Conservation (phyloP, 2,888 invertebrate genomes). For the Dichetophora obliterata region DNA sequence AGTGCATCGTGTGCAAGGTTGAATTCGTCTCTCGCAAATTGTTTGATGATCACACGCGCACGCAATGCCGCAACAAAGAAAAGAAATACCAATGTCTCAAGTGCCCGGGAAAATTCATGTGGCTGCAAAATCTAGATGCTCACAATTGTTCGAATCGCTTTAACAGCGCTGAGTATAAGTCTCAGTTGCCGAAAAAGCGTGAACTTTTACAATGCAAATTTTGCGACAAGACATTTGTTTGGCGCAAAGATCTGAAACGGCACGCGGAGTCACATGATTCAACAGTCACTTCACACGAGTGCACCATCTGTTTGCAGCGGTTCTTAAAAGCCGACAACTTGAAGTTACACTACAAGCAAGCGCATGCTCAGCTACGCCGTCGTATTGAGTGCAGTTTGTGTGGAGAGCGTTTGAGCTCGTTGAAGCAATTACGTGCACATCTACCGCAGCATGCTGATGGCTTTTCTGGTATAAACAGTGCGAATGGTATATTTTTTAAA, state of each 20-base stretch:
- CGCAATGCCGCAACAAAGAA: conserved; percentile 63
- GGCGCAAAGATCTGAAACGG: conserved; percentile 61
- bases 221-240: conserved; percentile 64
- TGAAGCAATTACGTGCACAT: conserved; percentile 55
- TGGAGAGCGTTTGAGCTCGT: conserved; percentile 47
- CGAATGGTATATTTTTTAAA: conserved; percentile 52
- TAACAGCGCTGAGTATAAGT: conserved; percentile 33
- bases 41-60: conserved; percentile 71
- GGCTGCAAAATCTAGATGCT: conserved; percentile 61
- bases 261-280: conserved; percentile 66
- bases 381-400: conserved; percentile 58
- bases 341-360: conserved; percentile 44
- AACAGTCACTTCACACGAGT: conserved; percentile 47
- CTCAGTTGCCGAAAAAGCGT: conserved; percentile 32
- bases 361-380: conserved; percentile 38
- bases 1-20: conserved; percentile 72
- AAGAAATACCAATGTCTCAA: conserved; percentile 60
- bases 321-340: conserved; percentile 47
- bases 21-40: conserved; percentile 71
- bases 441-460: conserved; percentile 57
- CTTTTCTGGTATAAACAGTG: conserved; percentile 52
- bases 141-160: conserved; percentile 58
- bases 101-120: conserved; percentile 66
- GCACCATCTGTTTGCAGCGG: conserved; percentile 47
- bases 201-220: conserved; percentile 71